Conservation (phyloP, 37 sponge, comb jelly and placozoan genomes). For the Dysidea cf. avara region DNA sequence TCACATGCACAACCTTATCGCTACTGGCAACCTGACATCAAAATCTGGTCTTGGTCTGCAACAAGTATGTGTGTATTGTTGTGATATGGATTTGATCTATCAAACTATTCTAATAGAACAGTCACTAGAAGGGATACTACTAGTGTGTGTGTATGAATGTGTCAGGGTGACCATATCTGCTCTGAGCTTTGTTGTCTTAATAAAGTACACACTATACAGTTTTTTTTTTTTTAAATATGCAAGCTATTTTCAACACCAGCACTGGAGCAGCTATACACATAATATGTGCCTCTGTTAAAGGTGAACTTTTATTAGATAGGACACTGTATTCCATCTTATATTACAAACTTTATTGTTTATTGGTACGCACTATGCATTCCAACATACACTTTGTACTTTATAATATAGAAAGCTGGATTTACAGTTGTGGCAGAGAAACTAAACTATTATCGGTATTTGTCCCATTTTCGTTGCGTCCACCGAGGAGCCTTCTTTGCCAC, state of each 20-base stretch:
- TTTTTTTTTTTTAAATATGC: too few relatives aligned
- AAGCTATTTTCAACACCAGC: too few relatives aligned
- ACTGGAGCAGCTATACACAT: too few relatives aligned
- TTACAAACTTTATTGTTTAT: background rate
- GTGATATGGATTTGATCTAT: too few relatives aligned
- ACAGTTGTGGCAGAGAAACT: constrained; percentile 95
- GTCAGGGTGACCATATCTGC: too few relatives aligned
- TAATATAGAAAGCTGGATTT: constrained; percentile 75
- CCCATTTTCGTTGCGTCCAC: constrained; percentile 96
- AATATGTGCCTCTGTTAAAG: too few relatives aligned
- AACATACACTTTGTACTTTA: too few relatives aligned
- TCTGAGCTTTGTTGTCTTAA: background rate
- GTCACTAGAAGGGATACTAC: too few relatives aligned
- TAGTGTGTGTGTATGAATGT: too few relatives aligned
- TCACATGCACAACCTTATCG: constrained; percentile 82
- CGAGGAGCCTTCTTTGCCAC: constrained; percentile 94
- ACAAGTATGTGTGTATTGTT: constrained; percentile 60
- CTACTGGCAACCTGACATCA: constrained; percentile 85
- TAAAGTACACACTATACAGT: background rate
- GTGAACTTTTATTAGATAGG: too few relatives aligned
- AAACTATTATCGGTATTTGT: constrained; percentile 93
- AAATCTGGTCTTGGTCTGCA: constrained; percentile 78
- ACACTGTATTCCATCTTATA: too few relatives aligned
- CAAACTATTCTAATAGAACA: too few relatives aligned
- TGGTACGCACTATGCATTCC: background rate